Evolutionary conservation across 2,888 invertebrate species (phyloP).

Genomic region (Apamea sordens): DNA sequence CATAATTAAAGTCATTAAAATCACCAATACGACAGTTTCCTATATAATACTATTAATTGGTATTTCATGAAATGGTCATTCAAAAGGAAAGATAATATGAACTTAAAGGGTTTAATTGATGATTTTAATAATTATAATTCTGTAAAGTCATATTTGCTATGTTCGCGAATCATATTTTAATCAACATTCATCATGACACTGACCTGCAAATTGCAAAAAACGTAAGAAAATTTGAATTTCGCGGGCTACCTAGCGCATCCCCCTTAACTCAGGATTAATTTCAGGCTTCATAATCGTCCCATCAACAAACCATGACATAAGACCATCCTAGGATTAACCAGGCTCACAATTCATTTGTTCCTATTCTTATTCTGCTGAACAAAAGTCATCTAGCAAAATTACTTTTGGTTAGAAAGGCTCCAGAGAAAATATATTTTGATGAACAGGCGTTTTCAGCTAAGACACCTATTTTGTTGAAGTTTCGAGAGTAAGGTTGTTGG

Average conservation of each 20-base stretch:
- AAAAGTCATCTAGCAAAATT: conserved; percentile 53
- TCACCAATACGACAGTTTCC: too few relatives aligned
- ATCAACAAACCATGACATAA: conserved; percentile 10
- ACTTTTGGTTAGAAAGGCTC: conserved; percentile 46
- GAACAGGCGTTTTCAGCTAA: conserved; percentile 50
- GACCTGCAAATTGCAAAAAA: not conserved
- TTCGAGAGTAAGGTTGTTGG: conserved; percentile 34
- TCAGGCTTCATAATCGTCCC: conserved; percentile 18
- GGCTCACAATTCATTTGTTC: conserved; percentile 49
- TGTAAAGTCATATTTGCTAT: too few relatives aligned
- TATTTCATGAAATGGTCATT: too few relatives aligned
- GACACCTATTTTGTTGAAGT: conserved; percentile 49
- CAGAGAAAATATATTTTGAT: conserved; percentile 58
- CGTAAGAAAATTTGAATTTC: not conserved
- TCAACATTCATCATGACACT: too few relatives aligned
- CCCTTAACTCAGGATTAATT: conserved; percentile 16
- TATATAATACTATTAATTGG: too few relatives aligned
- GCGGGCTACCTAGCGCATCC: not conserved
- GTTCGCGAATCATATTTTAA: too few relatives aligned
- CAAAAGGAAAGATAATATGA: too few relatives aligned
- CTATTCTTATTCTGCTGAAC: conserved; percentile 44
- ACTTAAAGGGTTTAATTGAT: too few relatives aligned
- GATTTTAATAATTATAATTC: too few relatives aligned
- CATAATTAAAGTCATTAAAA: too few relatives aligned
- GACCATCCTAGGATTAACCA: conserved; percentile 40